Evolutionary conservation across 2,888 invertebrate species (phyloP).

Genomic region (Drymonia ruficornis): DNA sequence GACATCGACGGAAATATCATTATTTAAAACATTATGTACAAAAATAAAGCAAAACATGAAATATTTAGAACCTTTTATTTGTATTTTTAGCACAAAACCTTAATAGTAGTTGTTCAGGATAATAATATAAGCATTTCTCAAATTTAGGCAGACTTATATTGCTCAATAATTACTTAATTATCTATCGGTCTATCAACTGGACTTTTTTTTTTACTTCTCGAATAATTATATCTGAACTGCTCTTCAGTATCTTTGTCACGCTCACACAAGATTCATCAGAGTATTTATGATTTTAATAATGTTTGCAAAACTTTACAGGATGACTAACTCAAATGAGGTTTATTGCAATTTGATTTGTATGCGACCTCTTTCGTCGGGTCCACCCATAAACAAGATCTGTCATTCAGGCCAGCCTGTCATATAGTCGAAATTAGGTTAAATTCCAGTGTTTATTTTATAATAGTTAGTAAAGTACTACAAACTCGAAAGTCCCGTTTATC

Average conservation of each 20-base stretch:
- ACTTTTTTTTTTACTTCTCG: too few species aligned
- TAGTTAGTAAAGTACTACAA: constrained; percentile 12
- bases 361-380: constrained; percentile 21
- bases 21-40: neutral
- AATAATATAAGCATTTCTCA: too few species aligned
- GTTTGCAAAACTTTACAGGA: constrained; percentile 1
- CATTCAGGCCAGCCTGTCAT: constrained; percentile 13
- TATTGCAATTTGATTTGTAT: constrained; percentile 17
- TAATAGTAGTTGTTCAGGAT: too few species aligned
- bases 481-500: constrained; percentile 36
- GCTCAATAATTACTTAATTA: too few species aligned
- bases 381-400: constrained; percentile 22
- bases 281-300: neutral
- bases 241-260: too few species aligned
- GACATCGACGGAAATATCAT: neutral
- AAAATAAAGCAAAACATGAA: neutral
- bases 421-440: constrained; percentile 1
- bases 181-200: too few species aligned
- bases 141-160: too few species aligned
- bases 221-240: too few species aligned
- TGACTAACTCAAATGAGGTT: constrained; percentile 30
- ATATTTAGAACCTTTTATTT: neutral
- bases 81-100: too few species aligned
- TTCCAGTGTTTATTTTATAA: constrained; percentile 1
- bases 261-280: neutral